Percentiles rank a stretch among this genome's conserved stretches.
These are phyloP conservation scores for Serranus cabrilla DNA, from an alignment of 2,797 vertebrate species.

Conservation along the genomic window DNA sequence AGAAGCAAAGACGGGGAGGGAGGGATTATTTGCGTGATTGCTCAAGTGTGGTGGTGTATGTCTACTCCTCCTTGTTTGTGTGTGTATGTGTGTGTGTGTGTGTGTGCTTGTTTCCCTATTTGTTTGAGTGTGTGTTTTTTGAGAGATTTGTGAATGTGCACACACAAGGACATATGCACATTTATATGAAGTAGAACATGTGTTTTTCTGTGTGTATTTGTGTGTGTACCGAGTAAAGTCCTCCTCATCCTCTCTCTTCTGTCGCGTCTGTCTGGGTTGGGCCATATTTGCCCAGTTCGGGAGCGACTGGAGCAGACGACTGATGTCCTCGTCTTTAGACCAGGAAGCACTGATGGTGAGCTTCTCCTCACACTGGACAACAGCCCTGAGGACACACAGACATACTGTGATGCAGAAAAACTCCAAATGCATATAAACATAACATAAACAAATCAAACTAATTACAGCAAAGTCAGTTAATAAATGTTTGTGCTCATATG, in stretches of 20 bases:
- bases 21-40: slow-evolving; percentile 55
- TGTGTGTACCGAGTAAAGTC: slow-evolving; percentile 92
- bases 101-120: neutral
- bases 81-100: neutral
- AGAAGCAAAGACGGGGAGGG: slow-evolving; percentile 27
- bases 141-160: neutral
- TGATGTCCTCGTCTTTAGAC: slow-evolving; percentile 99
- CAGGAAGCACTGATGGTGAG: slow-evolving; percentile 97
- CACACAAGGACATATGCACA: neutral
- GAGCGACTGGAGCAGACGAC: slow-evolving; percentile 94
- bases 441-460: too few relatives aligned
- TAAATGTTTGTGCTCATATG: too few relatives aligned
- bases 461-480: too few relatives aligned
- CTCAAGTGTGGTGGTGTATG: slow-evolving; percentile 35
- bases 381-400: slow-evolving; percentile 81
- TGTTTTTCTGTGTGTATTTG: neutral
- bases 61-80: slow-evolving; percentile 18
- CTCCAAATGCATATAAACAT: neutral
- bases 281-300: slow-evolving; percentile 98
- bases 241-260: slow-evolving; percentile 97
- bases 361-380: slow-evolving; percentile 96
- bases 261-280: slow-evolving; percentile 93
- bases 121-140: neutral
- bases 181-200: neutral
- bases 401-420: neutral